Evolutionary conservation across 2,797 vertebrate species (phyloP).

Genomic region (Sitta carolinensis): DNA sequence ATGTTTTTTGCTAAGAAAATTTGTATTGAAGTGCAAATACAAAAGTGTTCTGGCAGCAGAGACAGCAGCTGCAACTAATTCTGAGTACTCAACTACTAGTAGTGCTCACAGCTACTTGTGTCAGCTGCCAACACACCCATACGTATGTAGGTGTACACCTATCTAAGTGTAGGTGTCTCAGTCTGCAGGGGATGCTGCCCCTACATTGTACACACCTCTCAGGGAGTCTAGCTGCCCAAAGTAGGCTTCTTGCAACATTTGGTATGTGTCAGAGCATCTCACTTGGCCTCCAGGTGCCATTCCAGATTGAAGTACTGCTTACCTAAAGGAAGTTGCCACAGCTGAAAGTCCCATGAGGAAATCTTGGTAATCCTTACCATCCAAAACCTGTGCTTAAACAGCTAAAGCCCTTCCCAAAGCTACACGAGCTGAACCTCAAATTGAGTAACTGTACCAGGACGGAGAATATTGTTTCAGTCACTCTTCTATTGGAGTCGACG

Average conservation of each 20-base stretch:
- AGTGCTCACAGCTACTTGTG: background rate
- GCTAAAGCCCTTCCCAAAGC: background rate
- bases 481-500: background rate
- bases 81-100: background rate
- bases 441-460: background rate
- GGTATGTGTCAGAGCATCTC: background rate
- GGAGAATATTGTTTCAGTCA: background rate
- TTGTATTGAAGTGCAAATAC: background rate
- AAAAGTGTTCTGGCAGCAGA: background rate
- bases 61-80: background rate
- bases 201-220: background rate
- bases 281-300: background rate
- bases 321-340: rapidly evolving
- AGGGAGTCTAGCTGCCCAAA: background rate
- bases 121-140: background rate
- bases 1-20: background rate
- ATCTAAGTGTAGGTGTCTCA: background rate
- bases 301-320: background rate
- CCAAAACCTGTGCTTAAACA: background rate
- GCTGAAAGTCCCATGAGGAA: background rate
- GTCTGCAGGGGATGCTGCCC: background rate
- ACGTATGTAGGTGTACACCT: background rate
- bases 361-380: background rate
- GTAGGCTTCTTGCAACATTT: background rate
- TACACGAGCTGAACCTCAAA: background rate